Base-by-base conservation (phyloP, 2,888 invertebrate species). In the Mystacides longicornis region DNA sequence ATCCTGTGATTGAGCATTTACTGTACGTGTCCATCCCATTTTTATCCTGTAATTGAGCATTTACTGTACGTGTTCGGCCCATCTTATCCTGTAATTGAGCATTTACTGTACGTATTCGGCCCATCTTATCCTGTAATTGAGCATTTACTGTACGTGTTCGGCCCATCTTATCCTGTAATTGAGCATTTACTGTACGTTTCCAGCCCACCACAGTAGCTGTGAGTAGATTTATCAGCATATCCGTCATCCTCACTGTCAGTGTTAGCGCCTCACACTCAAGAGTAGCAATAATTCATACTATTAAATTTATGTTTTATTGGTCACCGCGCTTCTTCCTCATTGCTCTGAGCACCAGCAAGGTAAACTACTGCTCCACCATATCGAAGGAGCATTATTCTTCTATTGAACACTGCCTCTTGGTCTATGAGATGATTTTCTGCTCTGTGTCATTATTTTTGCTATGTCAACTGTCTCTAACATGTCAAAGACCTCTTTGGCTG, bases 391-490 rank as follows among this genome's bases (percentile, higher is more conserved):
- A 43, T 14, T 16, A 16, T 16, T 16, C 7, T 43, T 43, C n/a
- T n/a, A n/a, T n/a, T n/a, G n/a, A n/a, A n/a, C n/a, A n/a, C n/a
- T n/a, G n/a, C n/a, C n/a, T n/a, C n/a, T n/a, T 43, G 16, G 18
- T 16, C 47, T 47, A n/a, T 19, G 47, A 9, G 21, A 11, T 47
- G 47, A 22, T 19, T 20, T 47, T 20, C 47, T 47, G 20, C 3
- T 19, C n/a, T 47, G 19, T 47, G 11, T 18, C 47, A 47, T 47
- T n/a, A 47, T 47, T 47, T 47, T 47, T 9, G 47, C 21, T 18
- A 20, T 5, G 21, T 47, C 21, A 11, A 22, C 16, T 19, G 47
- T 20, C 16, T 20, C 47, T 19, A 11, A 47, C 9, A 16, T 9
- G 5, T 47, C 4, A 20, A 18, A 47, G 20, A 18, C 47, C 5